Percentiles rank a stretch among this genome's conserved stretches.
These are phyloP conservation scores for Thamnaconus septentrionalis DNA, from an alignment of 2,113 vertebrate genomes.

Conservation along the genomic window DNA sequence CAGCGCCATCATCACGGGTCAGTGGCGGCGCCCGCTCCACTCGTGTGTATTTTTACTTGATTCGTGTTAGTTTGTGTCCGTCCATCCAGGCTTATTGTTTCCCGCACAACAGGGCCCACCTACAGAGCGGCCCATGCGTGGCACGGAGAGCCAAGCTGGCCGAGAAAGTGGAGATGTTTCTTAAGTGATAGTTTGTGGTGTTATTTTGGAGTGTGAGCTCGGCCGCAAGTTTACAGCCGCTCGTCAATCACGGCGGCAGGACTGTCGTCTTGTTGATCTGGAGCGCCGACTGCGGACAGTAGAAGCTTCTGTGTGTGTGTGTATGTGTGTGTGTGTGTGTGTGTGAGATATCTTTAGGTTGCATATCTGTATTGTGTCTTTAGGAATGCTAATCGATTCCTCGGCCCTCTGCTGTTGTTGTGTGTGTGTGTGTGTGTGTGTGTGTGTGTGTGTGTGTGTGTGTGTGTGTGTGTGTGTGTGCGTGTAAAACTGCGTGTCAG, in stretches of 20 bases:
- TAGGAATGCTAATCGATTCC: slow-evolving; percentile 54
- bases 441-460: too few species aligned
- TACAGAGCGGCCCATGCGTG: slow-evolving; percentile 4
- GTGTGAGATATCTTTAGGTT: slow-evolving; percentile 25
- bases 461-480: too few species aligned
- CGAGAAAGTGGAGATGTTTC: slow-evolving; percentile 44
- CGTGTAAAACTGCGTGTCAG: slow-evolving; percentile 23
- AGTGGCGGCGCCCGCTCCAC: background rate
- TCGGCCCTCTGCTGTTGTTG: slow-evolving; percentile 13
- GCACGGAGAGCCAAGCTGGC: slow-evolving; percentile 27
- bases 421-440: too few species aligned
- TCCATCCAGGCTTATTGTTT: slow-evolving; percentile 24
- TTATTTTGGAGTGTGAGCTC: slow-evolving; percentile 39
- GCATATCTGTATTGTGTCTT: slow-evolving; percentile 45
- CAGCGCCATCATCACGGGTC: slow-evolving; percentile 18
- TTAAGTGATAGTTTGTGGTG: slow-evolving; percentile 40
- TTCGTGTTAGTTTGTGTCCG: background rate
- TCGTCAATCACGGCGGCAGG: slow-evolving; percentile 17
- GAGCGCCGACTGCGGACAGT: slow-evolving; percentile 1
- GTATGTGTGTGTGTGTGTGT: background rate
- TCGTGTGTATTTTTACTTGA: slow-evolving; percentile 7
- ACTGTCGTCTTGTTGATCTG: background rate
- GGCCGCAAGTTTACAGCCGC: slow-evolving; percentile 12
- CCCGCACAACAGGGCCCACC: slow-evolving; percentile 7
- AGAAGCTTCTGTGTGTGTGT: slow-evolving; percentile 3